These are phyloP conservation scores for Epizoanthus rinbou DNA, from an alignment of 92 coral and sea anemone genomes.

Conservation along the genomic window DNA sequence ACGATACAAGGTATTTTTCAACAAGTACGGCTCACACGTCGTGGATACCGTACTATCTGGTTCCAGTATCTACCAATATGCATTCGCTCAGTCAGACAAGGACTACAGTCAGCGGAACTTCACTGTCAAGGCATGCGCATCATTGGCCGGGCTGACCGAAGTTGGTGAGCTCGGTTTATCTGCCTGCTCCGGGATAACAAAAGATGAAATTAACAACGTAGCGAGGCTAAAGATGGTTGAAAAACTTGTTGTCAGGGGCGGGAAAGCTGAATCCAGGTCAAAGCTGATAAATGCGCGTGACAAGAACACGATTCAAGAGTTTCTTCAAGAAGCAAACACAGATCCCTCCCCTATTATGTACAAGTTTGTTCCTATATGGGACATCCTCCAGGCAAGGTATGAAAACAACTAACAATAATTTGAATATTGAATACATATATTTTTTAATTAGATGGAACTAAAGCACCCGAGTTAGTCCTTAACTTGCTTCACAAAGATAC, in stretches of 20 bases:
- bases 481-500: not conserved
- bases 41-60: conserved; percentile 53
- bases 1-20: conserved; percentile 47
- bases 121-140: conserved; percentile 65
- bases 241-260: conserved; percentile 38
- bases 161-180: conserved; percentile 45
- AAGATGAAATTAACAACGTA: conserved; percentile 42
- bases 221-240: conserved; percentile 31
- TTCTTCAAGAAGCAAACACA: conserved; percentile 31
- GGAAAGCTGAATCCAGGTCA: conserved; percentile 16
- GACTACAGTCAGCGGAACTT: conserved; percentile 49
- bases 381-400: conserved; percentile 34
- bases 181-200: conserved; percentile 61
- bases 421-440: no score
- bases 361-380: conserved; percentile 43
- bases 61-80: conserved; percentile 68
- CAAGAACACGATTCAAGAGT: not conserved
- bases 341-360: conserved; percentile 32
- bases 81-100: conserved; percentile 41
- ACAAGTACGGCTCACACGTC: conserved; percentile 67
- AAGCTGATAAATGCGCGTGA: conserved; percentile 15
- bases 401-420: not conserved
- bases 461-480: not conserved
- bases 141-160: conserved; percentile 41
- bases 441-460: not conserved